phyloP scores from a whole-genome alignment of 2,797 vertebrate genomes.

The Pachyuromys duprasi region DNA sequence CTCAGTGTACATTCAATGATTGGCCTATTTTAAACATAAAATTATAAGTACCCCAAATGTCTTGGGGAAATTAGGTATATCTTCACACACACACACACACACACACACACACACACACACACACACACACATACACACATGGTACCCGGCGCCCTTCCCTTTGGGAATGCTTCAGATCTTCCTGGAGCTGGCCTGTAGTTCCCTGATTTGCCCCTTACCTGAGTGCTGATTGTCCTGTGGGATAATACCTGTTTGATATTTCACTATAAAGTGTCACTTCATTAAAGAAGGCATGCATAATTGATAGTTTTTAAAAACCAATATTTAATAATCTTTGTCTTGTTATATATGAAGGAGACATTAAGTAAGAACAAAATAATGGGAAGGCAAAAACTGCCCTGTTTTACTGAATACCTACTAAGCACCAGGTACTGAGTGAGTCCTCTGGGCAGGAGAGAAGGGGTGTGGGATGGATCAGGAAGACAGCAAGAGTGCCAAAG shows the following conservation, averaged over 20 bases:
- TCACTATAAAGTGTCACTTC: slow-evolving; percentile 32
- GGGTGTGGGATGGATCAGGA: neutral
- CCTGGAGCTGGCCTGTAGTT: neutral
- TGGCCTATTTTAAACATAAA: neutral
- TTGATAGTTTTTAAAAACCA: neutral
- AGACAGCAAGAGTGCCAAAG: no score
- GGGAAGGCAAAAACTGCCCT: neutral
- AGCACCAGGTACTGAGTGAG: neutral
- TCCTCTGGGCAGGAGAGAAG: neutral
- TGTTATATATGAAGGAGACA: neutral
- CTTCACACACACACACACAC: no score
- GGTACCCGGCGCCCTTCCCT: neutral
- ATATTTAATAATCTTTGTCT: neutral
- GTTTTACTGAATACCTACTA: neutral
- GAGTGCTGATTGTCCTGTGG: neutral
- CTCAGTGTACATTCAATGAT: neutral
- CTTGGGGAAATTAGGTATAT: neutral
- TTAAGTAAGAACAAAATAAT: slow-evolving; percentile 16
- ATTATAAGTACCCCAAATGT: neutral
- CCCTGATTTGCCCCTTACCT: neutral
- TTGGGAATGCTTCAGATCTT: neutral
- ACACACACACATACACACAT: no score
- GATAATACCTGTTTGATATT: neutral
- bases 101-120: no score
- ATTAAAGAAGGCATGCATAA: neutral